Evolutionary conservation across 30 jellyfish, hydroid and myxozoan species (phyloP), one percentile per base, ranked within the genome.

Genomic region (Nemopilema nomurai): DNA sequence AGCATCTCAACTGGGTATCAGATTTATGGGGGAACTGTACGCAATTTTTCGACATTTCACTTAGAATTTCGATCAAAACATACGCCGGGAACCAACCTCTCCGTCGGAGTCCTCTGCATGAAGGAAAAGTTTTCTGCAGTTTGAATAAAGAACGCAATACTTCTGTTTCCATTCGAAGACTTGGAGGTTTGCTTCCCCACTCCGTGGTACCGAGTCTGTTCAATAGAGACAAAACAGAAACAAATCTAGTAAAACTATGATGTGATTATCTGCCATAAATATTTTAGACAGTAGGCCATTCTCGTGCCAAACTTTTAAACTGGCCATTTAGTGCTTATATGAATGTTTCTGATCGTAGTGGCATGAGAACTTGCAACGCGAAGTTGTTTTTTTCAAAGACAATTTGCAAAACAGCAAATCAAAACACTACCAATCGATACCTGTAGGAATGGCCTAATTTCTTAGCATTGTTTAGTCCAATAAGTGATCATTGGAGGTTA

Each of bases 101-200:
- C 86, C 86, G 9, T 76, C 76, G 8, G 51, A 19, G 28, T 76
- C 75, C 31, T 76, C 86, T 7, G 57, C 86, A 49, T 76, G 86
- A 20, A 76, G 28, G 33, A 51, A 22, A 26, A 76, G 16, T 53
- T 51, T 50, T 64, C 86, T 52, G 76, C 75, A 28, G 51, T 76
- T 53, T 53, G 67, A 52, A 76, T 76, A 22, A 71, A 76, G 18
- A 50, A 51, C 66, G 65, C 86, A 76, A 53, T 76, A 76, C 25
- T 76, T 76, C 74, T 76, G 86, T 30, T 76, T 76, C 86, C 86
- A 76, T 20, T 76, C 86, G 24, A 76, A 18, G 49, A 71, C 66
- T 16, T 71, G 65, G 9, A 16, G 28, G 23, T 71, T 71, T 22
- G 81, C 65, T 29, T 71, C 81, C 29, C 66, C 66, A 71, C 65